These are phyloP conservation scores for Prunella himalayana DNA, from an alignment of 2,113 vertebrate genomes.

Conservation along the genomic window DNA sequence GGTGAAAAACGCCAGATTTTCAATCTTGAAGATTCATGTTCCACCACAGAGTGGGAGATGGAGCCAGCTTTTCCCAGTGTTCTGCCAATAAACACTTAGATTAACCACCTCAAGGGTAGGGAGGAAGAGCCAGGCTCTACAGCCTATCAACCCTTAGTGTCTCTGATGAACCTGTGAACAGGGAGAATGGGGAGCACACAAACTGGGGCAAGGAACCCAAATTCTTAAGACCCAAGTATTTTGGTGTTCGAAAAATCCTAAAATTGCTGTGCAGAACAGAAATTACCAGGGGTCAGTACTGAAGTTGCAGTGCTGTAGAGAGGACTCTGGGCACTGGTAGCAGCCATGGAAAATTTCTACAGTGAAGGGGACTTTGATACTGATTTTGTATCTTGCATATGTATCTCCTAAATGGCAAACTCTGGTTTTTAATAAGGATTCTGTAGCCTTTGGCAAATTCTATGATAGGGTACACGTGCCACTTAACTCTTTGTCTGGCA, in stretches of 20 bases:
- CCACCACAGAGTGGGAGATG: conserved; percentile 16
- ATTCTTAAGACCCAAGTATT: not conserved
- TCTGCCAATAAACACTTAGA: not conserved
- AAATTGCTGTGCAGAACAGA: not conserved
- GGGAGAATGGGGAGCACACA: not conserved
- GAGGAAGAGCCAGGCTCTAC: not conserved
- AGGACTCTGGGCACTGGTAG: not conserved
- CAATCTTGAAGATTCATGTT: conserved; percentile 5
- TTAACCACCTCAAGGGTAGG: not conserved
- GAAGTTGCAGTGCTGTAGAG: not conserved
- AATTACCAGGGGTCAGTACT: not conserved
- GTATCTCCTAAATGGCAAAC: not conserved
- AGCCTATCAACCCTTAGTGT: not conserved
- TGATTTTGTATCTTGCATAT: not conserved
- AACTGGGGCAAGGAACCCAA: not conserved
- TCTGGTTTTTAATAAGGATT: not conserved
- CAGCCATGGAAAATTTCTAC: not conserved
- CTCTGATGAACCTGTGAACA: not conserved
- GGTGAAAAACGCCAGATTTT: conserved; percentile 48
- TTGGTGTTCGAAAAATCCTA: not conserved
- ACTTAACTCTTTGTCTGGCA: not conserved
- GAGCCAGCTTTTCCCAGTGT: conserved; percentile 22
- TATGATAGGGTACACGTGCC: not conserved
- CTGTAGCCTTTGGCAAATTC: not conserved
- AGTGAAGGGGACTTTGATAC: not conserved